phyloP scores from a whole-genome alignment of 2,888 invertebrate species.

The Amphipyra berbera region DNA sequence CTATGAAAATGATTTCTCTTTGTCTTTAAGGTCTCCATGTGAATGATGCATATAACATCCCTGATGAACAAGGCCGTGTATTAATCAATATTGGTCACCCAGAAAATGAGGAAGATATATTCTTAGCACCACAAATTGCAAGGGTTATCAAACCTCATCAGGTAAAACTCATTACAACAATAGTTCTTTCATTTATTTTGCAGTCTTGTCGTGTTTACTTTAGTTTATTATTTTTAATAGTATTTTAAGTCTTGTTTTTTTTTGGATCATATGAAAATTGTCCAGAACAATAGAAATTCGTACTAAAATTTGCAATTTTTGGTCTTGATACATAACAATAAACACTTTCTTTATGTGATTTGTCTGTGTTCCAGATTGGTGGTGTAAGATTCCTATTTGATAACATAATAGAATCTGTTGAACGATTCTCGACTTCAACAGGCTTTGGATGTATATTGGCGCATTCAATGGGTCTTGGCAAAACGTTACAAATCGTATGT shows the following conservation, averaged over 20 bases:
- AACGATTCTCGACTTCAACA: constrained; percentile 95
- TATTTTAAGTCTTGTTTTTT: too few relatives aligned
- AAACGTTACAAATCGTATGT: constrained; percentile 98
- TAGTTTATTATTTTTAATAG: too few relatives aligned
- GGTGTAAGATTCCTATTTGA: constrained; percentile 99
- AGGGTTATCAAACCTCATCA: constrained; percentile 98
- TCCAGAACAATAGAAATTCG: background rate
- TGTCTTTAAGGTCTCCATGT: constrained; percentile 93
- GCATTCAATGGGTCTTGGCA: constrained; percentile 99
- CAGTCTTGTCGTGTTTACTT: background rate
- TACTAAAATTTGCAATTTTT: constrained; percentile 9
- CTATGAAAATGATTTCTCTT: constrained; percentile 22
- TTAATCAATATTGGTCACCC: constrained; percentile 98
- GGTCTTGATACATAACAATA: constrained; percentile 9
- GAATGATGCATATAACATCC: constrained; percentile 97
- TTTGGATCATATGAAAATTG: too few relatives aligned
- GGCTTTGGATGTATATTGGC: constrained; percentile 99
- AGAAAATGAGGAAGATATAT: constrained; percentile 96
- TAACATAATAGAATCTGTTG: constrained; percentile 98
- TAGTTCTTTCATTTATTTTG: background rate
- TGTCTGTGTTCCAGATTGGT: constrained; percentile 91
- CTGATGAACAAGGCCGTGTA: constrained; percentile 97
- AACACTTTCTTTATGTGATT: constrained; percentile 8
- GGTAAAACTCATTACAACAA: constrained; percentile 78
- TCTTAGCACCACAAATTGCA: constrained; percentile 97